phyloP scores from a whole-genome alignment of 2,113 vertebrate species.

The Podocnemis expansa region DNA sequence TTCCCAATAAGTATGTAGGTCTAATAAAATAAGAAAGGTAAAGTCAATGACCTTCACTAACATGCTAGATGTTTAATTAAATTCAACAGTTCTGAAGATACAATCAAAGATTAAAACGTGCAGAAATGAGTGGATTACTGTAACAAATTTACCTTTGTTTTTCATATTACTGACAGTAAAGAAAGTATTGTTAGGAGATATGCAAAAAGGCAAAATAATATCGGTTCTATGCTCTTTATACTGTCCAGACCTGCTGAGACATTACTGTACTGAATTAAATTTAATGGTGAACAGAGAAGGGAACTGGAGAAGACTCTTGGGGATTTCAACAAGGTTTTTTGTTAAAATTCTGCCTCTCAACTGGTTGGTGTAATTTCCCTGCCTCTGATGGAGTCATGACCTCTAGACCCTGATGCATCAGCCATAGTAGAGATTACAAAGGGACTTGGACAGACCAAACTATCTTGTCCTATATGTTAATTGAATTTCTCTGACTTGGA shows the following conservation, averaged over 20 bases:
- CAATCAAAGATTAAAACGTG: neutral
- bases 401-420: neutral
- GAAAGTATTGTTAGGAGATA: neutral
- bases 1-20: no score
- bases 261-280: neutral
- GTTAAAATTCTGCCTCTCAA: neutral
- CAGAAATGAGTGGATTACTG: neutral
- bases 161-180: neutral
- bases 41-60: neutral
- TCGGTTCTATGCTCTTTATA: neutral
- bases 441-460: neutral
- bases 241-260: neutral
- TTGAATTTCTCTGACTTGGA: neutral
- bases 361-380: neutral
- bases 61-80: accelerated
- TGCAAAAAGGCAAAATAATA: neutral
- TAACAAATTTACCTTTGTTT: neutral
- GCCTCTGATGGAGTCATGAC: neutral
- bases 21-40: no score
- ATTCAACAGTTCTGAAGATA: neutral
- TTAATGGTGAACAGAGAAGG: neutral
- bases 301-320: neutral
- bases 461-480: neutral
- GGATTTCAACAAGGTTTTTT: neutral
- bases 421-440: neutral